These are phyloP conservation scores for Leptodactylus fallax DNA, from an alignment of 2,797 vertebrate genomes.

Conservation along the genomic window DNA sequence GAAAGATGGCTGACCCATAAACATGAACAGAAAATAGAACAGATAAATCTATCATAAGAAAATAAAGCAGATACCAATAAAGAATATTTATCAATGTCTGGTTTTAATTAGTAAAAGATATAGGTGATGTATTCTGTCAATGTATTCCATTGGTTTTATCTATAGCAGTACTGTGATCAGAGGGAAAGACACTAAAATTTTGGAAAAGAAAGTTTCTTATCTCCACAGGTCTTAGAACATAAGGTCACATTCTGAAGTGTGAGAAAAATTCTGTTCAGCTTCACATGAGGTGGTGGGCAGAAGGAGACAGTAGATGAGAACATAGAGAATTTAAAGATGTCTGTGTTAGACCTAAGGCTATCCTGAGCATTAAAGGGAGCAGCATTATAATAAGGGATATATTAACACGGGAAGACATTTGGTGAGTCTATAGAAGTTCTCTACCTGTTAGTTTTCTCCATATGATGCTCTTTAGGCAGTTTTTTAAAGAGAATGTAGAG, in stretches of 20 bases:
- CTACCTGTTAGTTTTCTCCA: neutral
- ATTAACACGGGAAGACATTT: neutral
- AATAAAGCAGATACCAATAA: too few species aligned
- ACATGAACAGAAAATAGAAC: too few species aligned
- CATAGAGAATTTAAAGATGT: neutral
- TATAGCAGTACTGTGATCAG: neutral
- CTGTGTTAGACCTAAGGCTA: neutral
- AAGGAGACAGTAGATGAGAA: neutral
- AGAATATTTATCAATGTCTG: too few species aligned
- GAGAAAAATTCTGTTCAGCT: neutral
- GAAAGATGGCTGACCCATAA: too few species aligned
- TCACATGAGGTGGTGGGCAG: neutral
- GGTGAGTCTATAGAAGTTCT: neutral
- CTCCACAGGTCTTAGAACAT: neutral
- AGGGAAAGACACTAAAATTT: neutral
- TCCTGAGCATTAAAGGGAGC: conserved; percentile 7
- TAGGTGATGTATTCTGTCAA: too few species aligned
- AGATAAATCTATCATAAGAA: too few species aligned
- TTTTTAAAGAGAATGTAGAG: neutral
- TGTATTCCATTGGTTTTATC: too few species aligned
- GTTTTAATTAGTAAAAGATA: too few species aligned
- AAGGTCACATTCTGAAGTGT: conserved; percentile 18
- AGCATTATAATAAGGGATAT: neutral
- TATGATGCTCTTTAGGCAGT: neutral
- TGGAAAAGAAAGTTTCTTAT: neutral